Base-by-base conservation (phyloP, 2,113 vertebrate genomes). In the Stigmatopora nigra region DNA sequence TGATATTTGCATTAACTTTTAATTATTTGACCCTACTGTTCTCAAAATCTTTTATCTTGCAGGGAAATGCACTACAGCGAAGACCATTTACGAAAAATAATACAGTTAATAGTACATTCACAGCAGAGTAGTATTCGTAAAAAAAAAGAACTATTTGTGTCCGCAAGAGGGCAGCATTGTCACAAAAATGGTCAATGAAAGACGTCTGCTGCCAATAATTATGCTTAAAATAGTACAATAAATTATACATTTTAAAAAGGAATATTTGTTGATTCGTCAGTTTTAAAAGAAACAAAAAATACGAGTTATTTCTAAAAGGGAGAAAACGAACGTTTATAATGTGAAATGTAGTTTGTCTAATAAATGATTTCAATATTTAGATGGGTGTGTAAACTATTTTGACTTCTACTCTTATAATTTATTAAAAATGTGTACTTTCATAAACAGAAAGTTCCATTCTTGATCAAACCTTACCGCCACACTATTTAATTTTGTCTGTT, bases 161-260 rank as follows among this genome's bases (percentile, higher is more conserved):
- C 0, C 86, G 71, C 59, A 16, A 82, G 84, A 69, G 62, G 84
- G 78, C 70, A 72, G 57, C 53, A 15, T 22, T 14, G 71, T 67
- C 11, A 38, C 53, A 45, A 49, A 55, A 22, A 25, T 16, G 2
- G 46, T 5, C 46, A 48, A 48, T 16, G 13, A 15, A 4, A 11
- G 11, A 12, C 13, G 45, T 11, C 11, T 41, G n/a, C n/a, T n/a
- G 17, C 48, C n/a, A n/a, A n/a, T n/a, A n/a, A n/a, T n/a, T 49
- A 16, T 49, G 17, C n/a, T 17, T 41, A 41, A 41, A 41, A 41
- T 2, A 31, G 1, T 2, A 31, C 2, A 31, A 31, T 31, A 31
- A 31, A 31, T n/a, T n/a, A n/a, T 31, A 31, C 25, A 31, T 31
- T n/a, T n/a, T n/a, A n/a, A n/a, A n/a, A n/a, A n/a, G n/a, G n/a